Evolutionary conservation across 2,797 vertebrate species (phyloP).

Genomic region (Trichosurus vulpecula): DNA sequence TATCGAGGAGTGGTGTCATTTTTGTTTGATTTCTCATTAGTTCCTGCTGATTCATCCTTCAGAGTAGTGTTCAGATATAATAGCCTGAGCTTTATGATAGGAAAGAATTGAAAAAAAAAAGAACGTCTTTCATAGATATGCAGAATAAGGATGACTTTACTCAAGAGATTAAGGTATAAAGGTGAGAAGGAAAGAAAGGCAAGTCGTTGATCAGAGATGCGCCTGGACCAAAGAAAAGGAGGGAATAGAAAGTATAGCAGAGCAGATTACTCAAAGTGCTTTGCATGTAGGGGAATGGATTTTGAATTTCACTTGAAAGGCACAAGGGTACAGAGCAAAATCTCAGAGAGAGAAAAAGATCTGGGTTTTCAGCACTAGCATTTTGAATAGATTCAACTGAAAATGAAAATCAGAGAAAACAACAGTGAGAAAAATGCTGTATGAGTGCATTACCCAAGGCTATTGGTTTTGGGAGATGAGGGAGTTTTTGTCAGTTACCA

Average conservation of each 20-base stretch:
- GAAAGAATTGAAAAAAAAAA: slow-evolving; percentile 42
- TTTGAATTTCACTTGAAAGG: slow-evolving; percentile 59
- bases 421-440: slow-evolving; percentile 15
- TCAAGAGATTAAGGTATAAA: slow-evolving; percentile 34
- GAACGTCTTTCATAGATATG: slow-evolving; percentile 40
- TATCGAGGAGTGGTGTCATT: slow-evolving; percentile 40
- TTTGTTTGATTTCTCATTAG: slow-evolving; percentile 55
- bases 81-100: slow-evolving; percentile 12
- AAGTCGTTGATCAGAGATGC: slow-evolving; percentile 31
- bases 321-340: background rate
- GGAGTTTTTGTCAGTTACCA: slow-evolving; percentile 5
- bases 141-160: slow-evolving; percentile 19
- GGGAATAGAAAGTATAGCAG: background rate
- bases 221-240: background rate
- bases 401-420: background rate
- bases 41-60: slow-evolving; percentile 34
- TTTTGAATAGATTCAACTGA: slow-evolving; percentile 33
- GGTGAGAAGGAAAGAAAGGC: slow-evolving; percentile 7
- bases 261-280: slow-evolving; percentile 5
- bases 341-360: background rate
- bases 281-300: slow-evolving; percentile 9
- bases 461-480: background rate
- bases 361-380: slow-evolving; percentile 48
- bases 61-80: slow-evolving; percentile 33
- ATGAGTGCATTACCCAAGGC: background rate